phyloP scores from a whole-genome alignment of 1,140 invertebrate species.

The Acromyrmex charruanus region DNA sequence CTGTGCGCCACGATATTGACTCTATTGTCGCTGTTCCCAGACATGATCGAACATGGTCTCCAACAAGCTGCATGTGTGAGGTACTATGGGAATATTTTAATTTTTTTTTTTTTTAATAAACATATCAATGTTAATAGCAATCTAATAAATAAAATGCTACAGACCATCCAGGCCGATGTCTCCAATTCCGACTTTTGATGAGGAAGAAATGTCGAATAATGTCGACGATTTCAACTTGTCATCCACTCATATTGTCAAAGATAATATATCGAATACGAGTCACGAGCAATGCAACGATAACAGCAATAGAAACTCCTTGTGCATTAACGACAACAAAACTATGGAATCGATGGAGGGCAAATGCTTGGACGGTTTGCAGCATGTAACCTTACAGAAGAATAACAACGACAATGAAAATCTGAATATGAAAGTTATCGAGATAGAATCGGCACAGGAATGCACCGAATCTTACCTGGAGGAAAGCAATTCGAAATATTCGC shows the following conservation, averaged over 20 bases:
- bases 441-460: constrained; percentile 77
- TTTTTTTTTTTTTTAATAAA: too few relatives aligned
- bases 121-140: too few relatives aligned
- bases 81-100: constrained; percentile 86
- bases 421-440: constrained; percentile 76
- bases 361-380: constrained; percentile 77
- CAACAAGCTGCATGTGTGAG: constrained; percentile 93
- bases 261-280: constrained; percentile 73
- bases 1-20: constrained; percentile 95
- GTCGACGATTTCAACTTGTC: constrained; percentile 81
- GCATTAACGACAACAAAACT: constrained; percentile 82
- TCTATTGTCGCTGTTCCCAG: constrained; percentile 96
- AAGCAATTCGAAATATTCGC: constrained; percentile 71
- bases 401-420: constrained; percentile 75
- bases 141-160: constrained; percentile 73
- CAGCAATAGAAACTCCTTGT: constrained; percentile 75
- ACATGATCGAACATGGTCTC: constrained; percentile 95
- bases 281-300: constrained; percentile 71
- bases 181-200: constrained; percentile 90
- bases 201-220: constrained; percentile 83
- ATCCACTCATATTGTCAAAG: constrained; percentile 78
- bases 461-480: constrained; percentile 71
- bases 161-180: constrained; percentile 93
- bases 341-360: constrained; percentile 85
- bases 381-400: constrained; percentile 71